phyloP scores from a whole-genome alignment of 2,113 vertebrate species.

The Zeus faber region DNA sequence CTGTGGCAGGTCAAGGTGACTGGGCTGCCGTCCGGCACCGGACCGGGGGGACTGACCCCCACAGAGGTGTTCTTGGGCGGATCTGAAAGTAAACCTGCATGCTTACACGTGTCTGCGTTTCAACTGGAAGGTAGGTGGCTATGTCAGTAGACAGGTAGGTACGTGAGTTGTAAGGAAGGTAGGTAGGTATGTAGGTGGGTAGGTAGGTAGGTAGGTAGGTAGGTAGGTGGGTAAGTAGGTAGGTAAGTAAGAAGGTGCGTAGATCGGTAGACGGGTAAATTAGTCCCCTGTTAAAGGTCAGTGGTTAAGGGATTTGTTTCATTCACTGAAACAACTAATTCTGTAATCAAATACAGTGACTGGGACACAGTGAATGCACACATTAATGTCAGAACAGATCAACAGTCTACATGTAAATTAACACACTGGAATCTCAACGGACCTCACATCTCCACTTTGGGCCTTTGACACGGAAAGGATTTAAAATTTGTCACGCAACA shows the following conservation, averaged over 20 bases:
- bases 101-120: neutral
- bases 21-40: constrained; percentile 17
- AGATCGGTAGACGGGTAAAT: constrained; percentile 18
- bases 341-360: neutral
- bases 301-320: neutral
- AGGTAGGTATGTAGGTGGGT: too few relatives aligned
- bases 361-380: too few relatives aligned
- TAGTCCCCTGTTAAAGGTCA: constrained; percentile 42
- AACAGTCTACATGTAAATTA: too few relatives aligned
- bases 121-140: too few relatives aligned
- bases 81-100: constrained; percentile 7
- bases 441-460: too few relatives aligned
- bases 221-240: neutral
- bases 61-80: constrained; percentile 34
- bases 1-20: constrained; percentile 38
- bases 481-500: too few relatives aligned
- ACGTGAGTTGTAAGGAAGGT: neutral
- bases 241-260: constrained; percentile 45
- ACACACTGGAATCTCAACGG: too few relatives aligned
- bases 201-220: too few relatives aligned
- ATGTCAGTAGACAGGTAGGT: neutral
- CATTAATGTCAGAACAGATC: too few relatives aligned
- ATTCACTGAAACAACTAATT: neutral
- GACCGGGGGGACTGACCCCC: constrained; percentile 24
- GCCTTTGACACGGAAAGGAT: too few relatives aligned